phyloP scores from a whole-genome alignment of 2,113 vertebrate genomes.

The Cebus imitator region DNA sequence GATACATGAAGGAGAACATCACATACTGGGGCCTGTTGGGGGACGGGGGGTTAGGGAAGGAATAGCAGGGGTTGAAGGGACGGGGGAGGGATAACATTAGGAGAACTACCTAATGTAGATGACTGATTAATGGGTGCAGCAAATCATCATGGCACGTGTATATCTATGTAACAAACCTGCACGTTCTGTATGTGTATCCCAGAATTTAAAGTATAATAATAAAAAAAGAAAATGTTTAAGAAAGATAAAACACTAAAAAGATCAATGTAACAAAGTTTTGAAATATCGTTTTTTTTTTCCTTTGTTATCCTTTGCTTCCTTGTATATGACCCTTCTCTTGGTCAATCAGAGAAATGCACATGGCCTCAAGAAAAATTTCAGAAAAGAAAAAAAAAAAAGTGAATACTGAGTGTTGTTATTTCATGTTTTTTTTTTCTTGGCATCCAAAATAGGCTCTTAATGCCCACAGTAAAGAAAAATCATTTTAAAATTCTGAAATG shows the following conservation, averaged over 20 bases:
- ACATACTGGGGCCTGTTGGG: no score
- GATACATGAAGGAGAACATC: no score
- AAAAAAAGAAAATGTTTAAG: background rate
- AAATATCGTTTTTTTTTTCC: background rate
- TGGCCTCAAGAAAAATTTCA: background rate
- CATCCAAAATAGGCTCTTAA: background rate
- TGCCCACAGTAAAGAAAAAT: background rate
- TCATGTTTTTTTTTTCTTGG: background rate
- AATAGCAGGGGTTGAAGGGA: no score
- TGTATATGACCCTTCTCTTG: background rate
- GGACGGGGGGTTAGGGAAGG: no score
- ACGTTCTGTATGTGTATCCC: no score
- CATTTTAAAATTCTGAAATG: background rate
- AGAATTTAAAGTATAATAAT: no score
- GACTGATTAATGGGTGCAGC: no score
- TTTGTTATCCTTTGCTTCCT: background rate
- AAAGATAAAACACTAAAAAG: background rate
- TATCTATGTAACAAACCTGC: no score
- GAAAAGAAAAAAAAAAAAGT: background rate
- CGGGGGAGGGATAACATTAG: no score
- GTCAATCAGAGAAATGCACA: background rate
- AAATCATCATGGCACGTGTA: no score
- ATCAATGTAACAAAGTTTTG: background rate
- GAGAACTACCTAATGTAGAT: no score
- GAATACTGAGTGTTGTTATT: background rate